phyloP scores from a whole-genome alignment of 2,113 vertebrate genomes.

The Amazona guildingii region DNA sequence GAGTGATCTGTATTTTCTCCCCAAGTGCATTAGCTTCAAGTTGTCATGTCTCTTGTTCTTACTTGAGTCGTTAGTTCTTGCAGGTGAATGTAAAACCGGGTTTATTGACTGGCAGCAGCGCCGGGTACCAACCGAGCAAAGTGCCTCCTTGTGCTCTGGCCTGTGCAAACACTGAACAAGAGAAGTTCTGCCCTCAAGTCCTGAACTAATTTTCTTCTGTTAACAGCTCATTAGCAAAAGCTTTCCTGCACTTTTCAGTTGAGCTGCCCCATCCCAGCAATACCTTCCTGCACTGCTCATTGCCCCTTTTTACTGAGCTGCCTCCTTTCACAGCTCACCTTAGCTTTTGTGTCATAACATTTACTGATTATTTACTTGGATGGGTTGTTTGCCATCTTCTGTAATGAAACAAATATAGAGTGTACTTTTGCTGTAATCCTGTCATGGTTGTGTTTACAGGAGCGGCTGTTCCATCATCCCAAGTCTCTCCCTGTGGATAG shows the following conservation, averaged over 20 bases:
- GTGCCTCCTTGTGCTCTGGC: neutral
- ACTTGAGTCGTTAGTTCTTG: neutral
- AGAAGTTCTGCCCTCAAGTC: slow-evolving; percentile 42
- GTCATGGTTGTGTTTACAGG: neutral
- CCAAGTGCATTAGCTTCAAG: neutral
- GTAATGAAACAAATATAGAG: neutral
- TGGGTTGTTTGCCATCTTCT: neutral
- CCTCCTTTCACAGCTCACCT: neutral
- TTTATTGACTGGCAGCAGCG: neutral
- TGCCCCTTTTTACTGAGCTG: neutral
- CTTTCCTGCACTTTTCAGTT: neutral
- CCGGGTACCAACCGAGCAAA: neutral
- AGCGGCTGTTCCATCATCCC: neutral
- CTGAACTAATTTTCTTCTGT: slow-evolving; percentile 16
- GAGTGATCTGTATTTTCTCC: neutral
- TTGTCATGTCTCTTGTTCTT: neutral
- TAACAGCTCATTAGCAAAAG: slow-evolving; percentile 6
- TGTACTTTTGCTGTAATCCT: neutral
- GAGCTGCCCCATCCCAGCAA: neutral
- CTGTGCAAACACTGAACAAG: neutral
- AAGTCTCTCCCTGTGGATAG: neutral
- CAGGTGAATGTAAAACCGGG: neutral
- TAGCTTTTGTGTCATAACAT: neutral
- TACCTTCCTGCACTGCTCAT: neutral
- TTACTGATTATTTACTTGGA: neutral